Evolutionary conservation across 1,140 invertebrate genomes (phyloP).

Genomic region (Chrysoperla carnea): DNA sequence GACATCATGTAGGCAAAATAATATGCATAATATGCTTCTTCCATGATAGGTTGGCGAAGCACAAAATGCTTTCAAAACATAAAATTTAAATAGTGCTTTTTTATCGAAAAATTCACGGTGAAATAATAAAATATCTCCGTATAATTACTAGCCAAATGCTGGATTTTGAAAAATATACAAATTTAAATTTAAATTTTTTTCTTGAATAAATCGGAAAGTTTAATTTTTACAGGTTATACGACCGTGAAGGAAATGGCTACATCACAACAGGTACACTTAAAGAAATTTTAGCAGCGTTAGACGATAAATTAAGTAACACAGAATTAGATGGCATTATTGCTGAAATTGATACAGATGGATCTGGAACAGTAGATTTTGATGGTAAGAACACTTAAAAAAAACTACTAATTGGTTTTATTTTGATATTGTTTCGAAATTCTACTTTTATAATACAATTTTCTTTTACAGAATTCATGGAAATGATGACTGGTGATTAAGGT

Average conservation of each 20-base stretch:
- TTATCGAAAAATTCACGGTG: no score
- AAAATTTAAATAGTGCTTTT: no score
- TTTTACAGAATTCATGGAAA: conserved; percentile 62
- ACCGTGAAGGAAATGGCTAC: conserved; percentile 76
- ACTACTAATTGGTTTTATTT: conserved; percentile 8
- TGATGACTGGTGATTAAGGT: conserved; percentile 65
- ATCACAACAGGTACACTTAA: conserved; percentile 80
- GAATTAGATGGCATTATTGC: conserved; percentile 81
- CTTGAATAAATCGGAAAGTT: no score
- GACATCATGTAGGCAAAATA: no score
- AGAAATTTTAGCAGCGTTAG: conserved; percentile 77
- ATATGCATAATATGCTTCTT: no score
- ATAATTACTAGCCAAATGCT: no score
- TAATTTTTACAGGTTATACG: conserved; percentile 33
- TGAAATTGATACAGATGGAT: conserved; percentile 88
- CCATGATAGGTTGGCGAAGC: no score
- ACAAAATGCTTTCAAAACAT: no score
- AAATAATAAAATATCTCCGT: no score
- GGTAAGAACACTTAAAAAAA: conserved; percentile 27
- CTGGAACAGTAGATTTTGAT: conserved; percentile 79
- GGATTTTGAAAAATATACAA: no score
- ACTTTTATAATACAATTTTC: conserved; percentile 12
- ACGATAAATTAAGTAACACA: conserved; percentile 70
- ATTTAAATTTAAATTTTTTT: no score
- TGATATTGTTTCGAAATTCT: background rate